Base-by-base conservation (phyloP, 2,797 vertebrate species). In the Leuciscus waleckii region DNA sequence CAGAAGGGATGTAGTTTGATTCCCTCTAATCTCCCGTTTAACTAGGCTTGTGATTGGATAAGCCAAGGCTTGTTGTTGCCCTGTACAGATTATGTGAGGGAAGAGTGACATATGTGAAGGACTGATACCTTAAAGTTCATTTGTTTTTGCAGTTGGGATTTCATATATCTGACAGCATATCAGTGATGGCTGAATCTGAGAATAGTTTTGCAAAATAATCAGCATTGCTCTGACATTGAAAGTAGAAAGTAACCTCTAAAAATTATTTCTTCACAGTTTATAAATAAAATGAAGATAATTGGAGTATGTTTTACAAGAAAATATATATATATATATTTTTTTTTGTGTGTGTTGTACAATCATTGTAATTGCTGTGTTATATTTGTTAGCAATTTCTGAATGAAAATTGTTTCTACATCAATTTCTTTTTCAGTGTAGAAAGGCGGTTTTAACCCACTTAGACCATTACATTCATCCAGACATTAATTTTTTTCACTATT, bases 31-130 rank as follows among this genome's bases (percentile, higher is more conserved):
- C 91, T 90, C 84, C 83, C 78, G 85, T 92, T 91, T 86, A 88
- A 92, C 93, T 88, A 86, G 86, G 69, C 61, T 87, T 85, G 88
- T 90, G 90, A 92, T 90, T 88, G 91, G 91, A 90, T 91, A 92
- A 75, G 70, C 79, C 79, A 69, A 87, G 85, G 79, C 75, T 73
- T 77, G 89, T 91, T 89, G 51, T 9, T 77, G 88, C 90, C 89
- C 86, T 79, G 84, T 88, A 63, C 77, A 87, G 65, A 79, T 87
- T 68, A 84, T 87, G 83, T 39, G 83, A 75, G 71, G 68, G 8
- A 73, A 86, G 86, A 73, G 78, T 51, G 88, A 82, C 80, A 63
- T 41, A 65, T 65, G 39, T 13, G 13, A 51, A 54, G 35, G 4
- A 49, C 11, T 61, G 29, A 46, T 39, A 23, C 56, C 1, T 49